These are phyloP conservation scores for Lucinisca nassula DNA, from an alignment of 2,888 invertebrate species.

Conservation along the genomic window DNA sequence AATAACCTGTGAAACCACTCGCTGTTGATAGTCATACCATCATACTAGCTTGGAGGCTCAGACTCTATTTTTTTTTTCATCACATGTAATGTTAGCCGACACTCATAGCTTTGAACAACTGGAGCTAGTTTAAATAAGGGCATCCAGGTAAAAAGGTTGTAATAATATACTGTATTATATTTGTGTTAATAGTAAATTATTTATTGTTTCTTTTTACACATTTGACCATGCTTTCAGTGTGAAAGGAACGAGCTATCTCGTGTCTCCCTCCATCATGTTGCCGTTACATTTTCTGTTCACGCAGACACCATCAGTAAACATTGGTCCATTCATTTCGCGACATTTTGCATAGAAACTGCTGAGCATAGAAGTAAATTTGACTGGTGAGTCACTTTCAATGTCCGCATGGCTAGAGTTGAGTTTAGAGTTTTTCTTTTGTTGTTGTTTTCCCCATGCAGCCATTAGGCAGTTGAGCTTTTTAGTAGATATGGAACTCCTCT, in stretches of 20 bases:
- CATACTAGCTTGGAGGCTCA: no score
- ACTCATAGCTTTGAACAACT: no score
- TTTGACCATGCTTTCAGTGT: constrained; percentile 7
- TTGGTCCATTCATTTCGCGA: constrained; percentile 12
- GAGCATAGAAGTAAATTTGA: constrained; percentile 22
- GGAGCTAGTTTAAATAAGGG: no score
- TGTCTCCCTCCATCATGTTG: constrained; percentile 5
- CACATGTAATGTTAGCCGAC: no score
- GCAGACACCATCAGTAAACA: neutral
- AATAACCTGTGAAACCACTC: no score
- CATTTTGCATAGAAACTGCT: constrained; percentile 5
- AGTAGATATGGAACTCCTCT: neutral
- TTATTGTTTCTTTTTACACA: neutral
- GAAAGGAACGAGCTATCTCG: neutral
- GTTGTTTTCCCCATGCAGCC: neutral
- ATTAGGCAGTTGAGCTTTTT: neutral
- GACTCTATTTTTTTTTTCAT: no score
- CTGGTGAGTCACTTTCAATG: constrained; percentile 72
- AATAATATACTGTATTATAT: no score
- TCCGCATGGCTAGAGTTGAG: constrained; percentile 65
- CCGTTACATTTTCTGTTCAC: constrained; percentile 1
- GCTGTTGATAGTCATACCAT: no score
- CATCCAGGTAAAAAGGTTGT: no score
- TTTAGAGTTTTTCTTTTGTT: constrained; percentile 27
- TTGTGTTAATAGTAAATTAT: no score